Base-by-base conservation (phyloP, 2,113 vertebrate species). In the Sorex fumeus region DNA sequence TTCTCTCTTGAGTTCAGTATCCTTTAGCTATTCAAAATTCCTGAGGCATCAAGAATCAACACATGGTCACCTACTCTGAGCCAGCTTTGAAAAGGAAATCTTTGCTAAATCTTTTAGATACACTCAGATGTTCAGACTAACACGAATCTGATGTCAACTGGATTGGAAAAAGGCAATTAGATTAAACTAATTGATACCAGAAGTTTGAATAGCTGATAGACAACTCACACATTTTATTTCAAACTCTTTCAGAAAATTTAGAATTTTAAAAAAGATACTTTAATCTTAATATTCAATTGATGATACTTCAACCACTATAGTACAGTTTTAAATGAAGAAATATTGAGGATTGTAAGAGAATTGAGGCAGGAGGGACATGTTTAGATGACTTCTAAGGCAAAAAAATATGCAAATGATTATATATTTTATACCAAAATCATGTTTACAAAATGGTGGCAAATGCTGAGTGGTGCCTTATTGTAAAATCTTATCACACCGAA, bases 211-310 rank as follows among this genome's bases (percentile, higher is more conserved):
- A 77, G 74, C n/a, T 92, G 45, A 77, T 70, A 93, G 45, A 77
- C 64, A 93, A 90, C 10, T 15, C 27, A 53, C 40, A 83, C 6
- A 9, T 2, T 66, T 2, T 66, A 30, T 67, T 80, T 40, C 47
- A 89, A 84, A 78, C n/a, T 71, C 45, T 90, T 82, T 32, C 18
- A 93, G 62, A 85, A 91, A 88, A 85, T 69, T 43, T 80, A 71
- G 4, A 11, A 45, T 72, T 91, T 95, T 77, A 93, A 67, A 93
- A 72, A 79, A 47, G 18, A 62, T n/a, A 77, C 16, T 67, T 67
- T 72, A 66, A 84, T 15, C 15, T 30, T 60, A 78, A 40, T 64
- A 91, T 69, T 94, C 45, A 92, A 3, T 57, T 87, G 30, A 10
- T 78, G 32, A 67, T 74, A 80, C 79, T 70, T 78, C 27, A 36